Percentiles rank a stretch among this genome's conserved stretches.
Evolutionary conservation across 53 echinoderm and acorn worm species (phyloP).

Genomic region (Hippasteria phrygiana): DNA sequence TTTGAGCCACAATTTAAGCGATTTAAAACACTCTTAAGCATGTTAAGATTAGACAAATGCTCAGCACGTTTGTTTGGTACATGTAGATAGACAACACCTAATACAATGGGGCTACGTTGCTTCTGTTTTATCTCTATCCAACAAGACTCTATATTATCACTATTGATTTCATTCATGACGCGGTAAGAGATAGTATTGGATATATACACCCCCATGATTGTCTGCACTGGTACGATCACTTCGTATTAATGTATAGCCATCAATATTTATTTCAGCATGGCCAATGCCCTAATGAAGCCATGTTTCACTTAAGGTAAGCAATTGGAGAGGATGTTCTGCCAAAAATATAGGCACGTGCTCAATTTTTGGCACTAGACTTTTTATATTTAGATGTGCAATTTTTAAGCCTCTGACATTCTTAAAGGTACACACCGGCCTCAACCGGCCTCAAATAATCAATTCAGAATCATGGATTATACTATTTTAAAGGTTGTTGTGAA

Average conservation of each 20-base stretch:
- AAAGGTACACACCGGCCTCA: too few relatives aligned
- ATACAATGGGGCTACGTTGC: neutral
- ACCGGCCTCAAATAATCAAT: too few relatives aligned
- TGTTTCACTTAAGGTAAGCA: neutral
- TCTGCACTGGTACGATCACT: neutral
- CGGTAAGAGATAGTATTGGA: neutral
- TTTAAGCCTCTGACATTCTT: neutral
- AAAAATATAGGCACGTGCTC: neutral
- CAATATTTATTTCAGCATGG: neutral
- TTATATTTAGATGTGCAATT: neutral
- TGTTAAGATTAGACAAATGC: neutral
- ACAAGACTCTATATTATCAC: neutral
- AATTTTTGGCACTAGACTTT: neutral
- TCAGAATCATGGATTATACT: too few relatives aligned
- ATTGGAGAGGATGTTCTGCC: neutral
- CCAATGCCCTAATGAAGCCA: neutral
- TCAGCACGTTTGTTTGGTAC: conserved; percentile 3
- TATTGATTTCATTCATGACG: neutral
- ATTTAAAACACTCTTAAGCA: too few relatives aligned
- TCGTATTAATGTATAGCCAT: neutral
- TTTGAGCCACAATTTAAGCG: too few relatives aligned
- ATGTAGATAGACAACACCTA: neutral
- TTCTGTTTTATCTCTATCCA: neutral
- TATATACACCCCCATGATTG: neutral
- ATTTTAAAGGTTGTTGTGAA: too few relatives aligned